Evolutionary conservation across 35 echinoderm and acorn worm species (phyloP), one percentile per base, ranked within the genome.

Genomic region (Hemicentrotus pulcherrimus): DNA sequence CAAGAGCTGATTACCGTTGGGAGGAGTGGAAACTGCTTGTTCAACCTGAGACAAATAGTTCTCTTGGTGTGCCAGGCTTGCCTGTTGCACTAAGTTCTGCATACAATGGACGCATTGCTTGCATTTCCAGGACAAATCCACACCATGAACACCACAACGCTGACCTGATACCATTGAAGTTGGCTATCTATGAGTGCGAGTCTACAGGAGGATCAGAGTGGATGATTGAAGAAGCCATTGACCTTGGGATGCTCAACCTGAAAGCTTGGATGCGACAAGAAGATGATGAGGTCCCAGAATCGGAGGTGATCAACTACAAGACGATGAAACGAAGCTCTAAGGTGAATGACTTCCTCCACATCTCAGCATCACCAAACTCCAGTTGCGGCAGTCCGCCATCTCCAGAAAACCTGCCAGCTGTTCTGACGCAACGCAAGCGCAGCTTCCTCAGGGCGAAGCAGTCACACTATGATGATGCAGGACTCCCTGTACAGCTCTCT

Each of bases 261-360:
- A 95, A 97, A n/a, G 87, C 48, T 61, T 47, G 95, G 92, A 58
- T 94, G 47, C 95, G 91, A 88, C 91, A 86, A 12, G 96, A 95
- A 46, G 92, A 94, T 13, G 91, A 94, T n/a, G 95, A 71, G 31
- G 86, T 46, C 19, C 35, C 94, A 32, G 91, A 96, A 93, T 65
- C 95, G 24, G 97, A 97, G 32, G 90, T 90, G 15, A 58, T 98
- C 22, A 96, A 95, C 70, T 99, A 99, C 89, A 99, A 99, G 92
- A 97, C 94, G 28, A 98, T 99, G 97, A 99, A 99, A 70, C 48
- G 98, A 47, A 99, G 98, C 89, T 99, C 98, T 35, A 99, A 99
- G 86, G 97, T 99, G 28, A 95, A 98, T 86, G 97, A 99, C 48
- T 99, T 99, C 94, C 86, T 97, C 16, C 86, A 95, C 59, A 61